phyloP scores from a whole-genome alignment of 2,797 vertebrate genomes.

The Urosaurus nigricauda region DNA sequence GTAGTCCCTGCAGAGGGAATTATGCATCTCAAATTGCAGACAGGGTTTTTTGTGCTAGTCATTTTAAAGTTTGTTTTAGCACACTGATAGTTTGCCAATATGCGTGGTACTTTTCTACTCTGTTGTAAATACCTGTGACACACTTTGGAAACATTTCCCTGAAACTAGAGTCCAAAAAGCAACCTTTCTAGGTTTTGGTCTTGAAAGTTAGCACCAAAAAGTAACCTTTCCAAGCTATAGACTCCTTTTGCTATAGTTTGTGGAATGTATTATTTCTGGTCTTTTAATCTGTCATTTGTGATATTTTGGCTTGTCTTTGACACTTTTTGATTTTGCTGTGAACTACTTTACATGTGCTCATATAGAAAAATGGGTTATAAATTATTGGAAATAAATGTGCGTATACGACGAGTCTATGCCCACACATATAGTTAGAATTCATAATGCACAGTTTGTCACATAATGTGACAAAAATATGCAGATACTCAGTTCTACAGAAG shows the following conservation, averaged over 20 bases:
- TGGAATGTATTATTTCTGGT: neutral
- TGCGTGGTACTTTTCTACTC: too few relatives aligned
- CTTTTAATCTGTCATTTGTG: neutral
- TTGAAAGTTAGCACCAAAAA: too few relatives aligned
- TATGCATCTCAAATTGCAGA: too few relatives aligned
- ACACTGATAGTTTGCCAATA: too few relatives aligned
- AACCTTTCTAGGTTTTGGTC: too few relatives aligned
- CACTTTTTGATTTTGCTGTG: neutral
- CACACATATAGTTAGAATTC: neutral
- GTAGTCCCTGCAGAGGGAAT: too few relatives aligned
- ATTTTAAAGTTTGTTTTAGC: too few relatives aligned
- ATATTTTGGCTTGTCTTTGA: neutral
- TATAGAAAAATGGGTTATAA: neutral
- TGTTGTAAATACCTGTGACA: too few relatives aligned
- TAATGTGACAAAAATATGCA: neutral
- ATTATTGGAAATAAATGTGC: neutral
- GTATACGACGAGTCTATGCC: neutral
- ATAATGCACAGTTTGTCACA: too few relatives aligned
- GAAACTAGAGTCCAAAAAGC: too few relatives aligned
- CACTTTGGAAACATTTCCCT: too few relatives aligned
- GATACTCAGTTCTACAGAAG: neutral
- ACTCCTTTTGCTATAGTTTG: neutral
- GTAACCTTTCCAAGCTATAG: neutral
- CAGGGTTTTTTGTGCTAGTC: too few relatives aligned
- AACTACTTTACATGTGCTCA: neutral